Evolutionary conservation across 2,888 invertebrate genomes (phyloP), one percentile per base, ranked within the genome.

Genomic region (Dilophus febrilis): DNA sequence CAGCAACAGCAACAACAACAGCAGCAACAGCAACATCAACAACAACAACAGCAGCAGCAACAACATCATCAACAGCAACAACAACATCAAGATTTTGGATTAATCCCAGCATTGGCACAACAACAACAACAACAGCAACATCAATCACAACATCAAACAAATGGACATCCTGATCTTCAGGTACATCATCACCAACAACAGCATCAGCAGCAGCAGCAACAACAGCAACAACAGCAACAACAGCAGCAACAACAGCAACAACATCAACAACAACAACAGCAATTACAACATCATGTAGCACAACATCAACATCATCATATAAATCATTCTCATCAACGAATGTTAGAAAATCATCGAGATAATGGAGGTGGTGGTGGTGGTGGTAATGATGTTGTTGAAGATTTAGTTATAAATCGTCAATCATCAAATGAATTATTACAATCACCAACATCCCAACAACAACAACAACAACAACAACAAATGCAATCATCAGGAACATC

Each of bases 211-310:
- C 11, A 42, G 40, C 35, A 33, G 30, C 12, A 27, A 26, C 33
- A 45, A 14, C 22, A 16, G 6, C 22, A 79, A 62, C 53, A 78
- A 64, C 56, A 78, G 58, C 48, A 77, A 64, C 64, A 78, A 52
- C 40, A 18, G 44, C 51, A 42, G 49, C 52, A 42, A 53, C 22
- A 22, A 22, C 52, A 47, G 22, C 49, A 51, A 35, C 47, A 51
- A 26, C 51, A 50, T 38, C 43, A 46, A 8, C 22, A 22, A 8
- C 22, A 22, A 22, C 22, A 22, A 22, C 22, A 22, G 8, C 22
- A 22, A 22, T 8, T 50, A 37, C 61, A 47, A 56, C 57, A 48
- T 59, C 51, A 46, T 53, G 59, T 50, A 42, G 26, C 55, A 34
- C 56, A 54, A 2, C 72, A 73, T 28, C 72, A 75, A 41, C 74